Evolutionary conservation across 2,888 invertebrate species (phyloP).

Genomic region (Myathropa florea): DNA sequence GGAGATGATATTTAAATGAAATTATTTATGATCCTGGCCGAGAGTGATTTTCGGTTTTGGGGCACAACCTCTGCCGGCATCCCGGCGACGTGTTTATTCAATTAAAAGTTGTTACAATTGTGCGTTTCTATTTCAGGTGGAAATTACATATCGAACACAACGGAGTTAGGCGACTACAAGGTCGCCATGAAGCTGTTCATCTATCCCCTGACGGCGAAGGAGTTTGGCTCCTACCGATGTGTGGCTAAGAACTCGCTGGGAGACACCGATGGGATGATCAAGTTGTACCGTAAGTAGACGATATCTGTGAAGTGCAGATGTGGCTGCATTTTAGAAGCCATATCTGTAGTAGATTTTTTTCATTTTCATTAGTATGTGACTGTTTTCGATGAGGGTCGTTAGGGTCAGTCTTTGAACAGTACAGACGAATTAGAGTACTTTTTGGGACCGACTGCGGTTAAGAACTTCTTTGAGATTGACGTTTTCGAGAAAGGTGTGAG

Average conservation of each 20-base stretch:
- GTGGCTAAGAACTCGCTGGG: slow-evolving; percentile 91
- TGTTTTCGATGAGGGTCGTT: too few species aligned
- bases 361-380: too few species aligned
- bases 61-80: neutral
- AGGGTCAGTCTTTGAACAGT: too few species aligned
- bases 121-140: slow-evolving; percentile 81
- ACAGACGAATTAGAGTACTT: too few species aligned
- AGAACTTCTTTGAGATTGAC: too few species aligned
- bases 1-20: slow-evolving; percentile 60
- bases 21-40: slow-evolving; percentile 57
- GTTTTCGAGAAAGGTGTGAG: too few species aligned
- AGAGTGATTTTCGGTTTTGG: slow-evolving; percentile 5
- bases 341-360: too few species aligned
- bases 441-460: too few species aligned
- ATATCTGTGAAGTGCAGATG: too few species aligned
- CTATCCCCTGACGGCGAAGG: slow-evolving; percentile 84
- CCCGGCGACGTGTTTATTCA: neutral
- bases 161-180: slow-evolving; percentile 88
- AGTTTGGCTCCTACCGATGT: slow-evolving; percentile 91
- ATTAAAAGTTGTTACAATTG: slow-evolving; percentile 9
- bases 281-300: slow-evolving; percentile 91
- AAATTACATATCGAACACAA: slow-evolving; percentile 87
- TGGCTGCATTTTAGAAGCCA: too few species aligned
- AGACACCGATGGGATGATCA: slow-evolving; percentile 91
- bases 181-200: slow-evolving; percentile 89